Evolutionary conservation across 2,888 invertebrate species (phyloP).

Genomic region (Neoscelio sp.): DNA sequence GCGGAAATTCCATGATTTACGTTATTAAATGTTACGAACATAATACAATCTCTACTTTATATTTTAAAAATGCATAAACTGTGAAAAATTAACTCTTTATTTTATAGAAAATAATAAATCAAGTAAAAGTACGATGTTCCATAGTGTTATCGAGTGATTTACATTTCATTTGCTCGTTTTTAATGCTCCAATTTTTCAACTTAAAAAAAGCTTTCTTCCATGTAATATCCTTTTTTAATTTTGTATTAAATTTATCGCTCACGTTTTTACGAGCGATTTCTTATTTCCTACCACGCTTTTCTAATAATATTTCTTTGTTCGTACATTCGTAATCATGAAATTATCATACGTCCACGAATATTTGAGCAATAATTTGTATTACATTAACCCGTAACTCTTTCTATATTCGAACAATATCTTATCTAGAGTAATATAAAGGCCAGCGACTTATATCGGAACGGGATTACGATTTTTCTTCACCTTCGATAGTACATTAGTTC

Average conservation of each 20-base stretch:
- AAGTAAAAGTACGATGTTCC: conserved; percentile 24
- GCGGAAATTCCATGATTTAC: conserved; percentile 2
- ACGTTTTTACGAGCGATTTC: neutral
- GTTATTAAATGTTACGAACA: neutral
- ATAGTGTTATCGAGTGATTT: conserved; percentile 27
- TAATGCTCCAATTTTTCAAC: neutral
- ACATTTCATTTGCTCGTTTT: conserved; percentile 17
- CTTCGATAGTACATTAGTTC: conserved; percentile 50
- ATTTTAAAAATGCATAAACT: conserved; percentile 38
- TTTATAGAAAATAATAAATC: conserved; percentile 35
- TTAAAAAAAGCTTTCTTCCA: too few species aligned
- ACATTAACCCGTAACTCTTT: conserved; percentile 19
- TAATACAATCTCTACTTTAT: neutral
- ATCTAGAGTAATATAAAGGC: conserved; percentile 17
- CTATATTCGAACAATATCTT: conserved; percentile 25
- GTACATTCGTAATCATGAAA: too few species aligned
- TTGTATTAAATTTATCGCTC: neutral
- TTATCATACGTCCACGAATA: neutral
- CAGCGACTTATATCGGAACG: conserved; percentile 38
- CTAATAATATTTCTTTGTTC: too few species aligned
- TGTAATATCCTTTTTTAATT: neutral
- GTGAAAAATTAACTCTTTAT: conserved; percentile 18
- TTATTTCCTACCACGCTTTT: too few species aligned
- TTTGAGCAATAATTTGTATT: neutral
- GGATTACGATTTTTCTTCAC: conserved; percentile 54